Conservation (phyloP, 2,113 vertebrate genomes). For the Trematocara variabile region DNA sequence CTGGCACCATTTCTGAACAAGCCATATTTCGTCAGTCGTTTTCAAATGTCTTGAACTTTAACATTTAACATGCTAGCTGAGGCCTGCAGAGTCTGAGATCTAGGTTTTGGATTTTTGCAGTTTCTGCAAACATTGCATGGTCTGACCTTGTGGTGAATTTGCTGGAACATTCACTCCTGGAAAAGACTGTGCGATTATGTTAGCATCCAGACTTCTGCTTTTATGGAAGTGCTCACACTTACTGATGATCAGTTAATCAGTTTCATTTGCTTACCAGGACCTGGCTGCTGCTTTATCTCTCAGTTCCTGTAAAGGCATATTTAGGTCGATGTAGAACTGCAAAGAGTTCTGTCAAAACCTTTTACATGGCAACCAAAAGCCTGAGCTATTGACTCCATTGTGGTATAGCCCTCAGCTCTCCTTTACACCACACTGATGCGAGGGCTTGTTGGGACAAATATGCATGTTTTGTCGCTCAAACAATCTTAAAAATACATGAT, state of each 20-base stretch:
- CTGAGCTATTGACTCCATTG: not conserved
- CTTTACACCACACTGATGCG: not conserved
- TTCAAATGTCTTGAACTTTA: not conserved
- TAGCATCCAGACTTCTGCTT: not conserved
- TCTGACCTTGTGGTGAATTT: not conserved
- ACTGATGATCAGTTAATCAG: not conserved
- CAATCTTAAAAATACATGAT: not conserved
- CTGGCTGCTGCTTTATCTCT: not conserved
- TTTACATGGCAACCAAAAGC: not conserved
- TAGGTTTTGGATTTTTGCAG: not conserved
- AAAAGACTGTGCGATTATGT: not conserved
- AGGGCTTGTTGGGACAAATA: slow-evolving; percentile 12
- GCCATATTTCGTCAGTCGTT: not conserved
- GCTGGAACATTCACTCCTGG: not conserved
- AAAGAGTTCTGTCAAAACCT: not conserved
- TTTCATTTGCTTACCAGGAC: not conserved
- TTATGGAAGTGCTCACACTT: not conserved
- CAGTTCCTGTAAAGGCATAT: not conserved
- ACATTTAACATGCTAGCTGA: not conserved
- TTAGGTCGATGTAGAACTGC: not conserved
- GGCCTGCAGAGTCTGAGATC: not conserved
- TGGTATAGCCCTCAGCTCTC: not conserved
- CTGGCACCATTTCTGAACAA: not conserved
- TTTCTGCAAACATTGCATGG: not conserved
- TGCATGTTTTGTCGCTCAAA: not conserved